These are phyloP conservation scores for Halictus quadricinctus DNA, from an alignment of 2,888 invertebrate genomes.

Conservation along the genomic window DNA sequence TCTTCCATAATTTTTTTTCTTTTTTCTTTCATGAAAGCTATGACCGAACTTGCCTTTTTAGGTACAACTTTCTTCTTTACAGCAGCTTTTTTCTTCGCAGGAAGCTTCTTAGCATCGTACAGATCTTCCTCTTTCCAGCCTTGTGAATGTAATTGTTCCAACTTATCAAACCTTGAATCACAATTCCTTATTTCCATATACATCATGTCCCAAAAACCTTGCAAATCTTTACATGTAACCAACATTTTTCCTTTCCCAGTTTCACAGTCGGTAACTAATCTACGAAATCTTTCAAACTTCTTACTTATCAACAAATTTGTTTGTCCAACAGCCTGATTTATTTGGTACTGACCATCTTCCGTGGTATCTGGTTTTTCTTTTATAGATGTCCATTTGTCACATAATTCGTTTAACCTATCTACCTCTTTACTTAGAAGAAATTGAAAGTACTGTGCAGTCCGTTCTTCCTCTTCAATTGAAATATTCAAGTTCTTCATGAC, in stretches of 20 bases:
- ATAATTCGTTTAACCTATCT: slow-evolving; percentile 83
- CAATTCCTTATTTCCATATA: slow-evolving; percentile 86
- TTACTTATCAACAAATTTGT: slow-evolving; percentile 89
- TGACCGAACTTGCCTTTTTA: slow-evolving; percentile 65
- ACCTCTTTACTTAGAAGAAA: slow-evolving; percentile 84
- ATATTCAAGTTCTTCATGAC: slow-evolving; percentile 75
- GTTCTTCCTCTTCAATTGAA: slow-evolving; percentile 76
- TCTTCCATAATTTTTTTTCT: slow-evolving; percentile 65
- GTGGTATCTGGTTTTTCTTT: slow-evolving; percentile 79
- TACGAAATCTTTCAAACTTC: slow-evolving; percentile 90
- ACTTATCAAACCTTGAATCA: slow-evolving; percentile 72
- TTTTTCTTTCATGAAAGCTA: slow-evolving; percentile 69
- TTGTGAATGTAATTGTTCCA: slow-evolving; percentile 65
- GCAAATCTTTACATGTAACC: slow-evolving; percentile 88
- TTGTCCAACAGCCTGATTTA: slow-evolving; percentile 90
- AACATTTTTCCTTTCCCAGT: slow-evolving; percentile 83
- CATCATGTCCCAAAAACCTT: slow-evolving; percentile 95
- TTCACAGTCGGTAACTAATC: slow-evolving; percentile 81
- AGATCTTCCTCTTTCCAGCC: slow-evolving; percentile 83
- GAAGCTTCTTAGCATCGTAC: slow-evolving; percentile 41
- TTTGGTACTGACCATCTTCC: slow-evolving; percentile 84
- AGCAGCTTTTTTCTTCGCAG: slow-evolving; percentile 44
- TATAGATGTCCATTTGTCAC: slow-evolving; percentile 84
- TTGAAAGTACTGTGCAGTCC: slow-evolving; percentile 82
- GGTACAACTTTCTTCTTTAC: slow-evolving; percentile 45